These are phyloP conservation scores for Phyto melanocephala DNA, from an alignment of 2,888 invertebrate species.

Conservation along the genomic window DNA sequence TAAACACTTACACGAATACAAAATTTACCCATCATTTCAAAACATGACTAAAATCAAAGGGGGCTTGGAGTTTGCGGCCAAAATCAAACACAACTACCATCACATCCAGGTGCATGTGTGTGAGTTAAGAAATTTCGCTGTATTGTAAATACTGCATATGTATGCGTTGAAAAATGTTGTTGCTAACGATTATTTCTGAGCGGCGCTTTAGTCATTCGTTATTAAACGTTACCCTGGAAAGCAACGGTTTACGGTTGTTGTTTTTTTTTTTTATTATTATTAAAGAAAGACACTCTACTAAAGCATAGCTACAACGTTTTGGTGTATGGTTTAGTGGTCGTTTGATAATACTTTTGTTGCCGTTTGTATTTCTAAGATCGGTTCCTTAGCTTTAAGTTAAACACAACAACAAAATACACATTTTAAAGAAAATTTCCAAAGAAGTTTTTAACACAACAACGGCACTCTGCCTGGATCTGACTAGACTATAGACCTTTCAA, in stretches of 20 bases:
- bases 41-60: slow-evolving; percentile 20
- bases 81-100: neutral
- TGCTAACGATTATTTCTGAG: slow-evolving; percentile 46
- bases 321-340: slow-evolving; percentile 45
- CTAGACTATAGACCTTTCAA: slow-evolving; percentile 72
- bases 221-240: slow-evolving; percentile 59
- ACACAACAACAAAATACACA: slow-evolving; percentile 31
- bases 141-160: neutral
- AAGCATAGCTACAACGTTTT: slow-evolving; percentile 62
- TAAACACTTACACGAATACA: slow-evolving; percentile 10
- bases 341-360: slow-evolving; percentile 33
- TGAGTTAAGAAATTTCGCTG: neutral
- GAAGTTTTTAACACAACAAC: slow-evolving; percentile 54
- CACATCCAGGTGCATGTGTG: neutral
- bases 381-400: slow-evolving; percentile 35
- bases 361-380: slow-evolving; percentile 50
- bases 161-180: slow-evolving; percentile 1
- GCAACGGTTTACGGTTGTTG: slow-evolving; percentile 64
- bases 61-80: slow-evolving; percentile 31
- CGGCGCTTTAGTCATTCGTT: slow-evolving; percentile 61
- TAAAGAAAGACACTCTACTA: slow-evolving; percentile 17
- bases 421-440: slow-evolving; percentile 23
- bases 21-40: slow-evolving; percentile 40
- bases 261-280: neutral
- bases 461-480: slow-evolving; percentile 73